Conservation (phyloP, 2,113 vertebrate species). For the Camelus dromedarius region DNA sequence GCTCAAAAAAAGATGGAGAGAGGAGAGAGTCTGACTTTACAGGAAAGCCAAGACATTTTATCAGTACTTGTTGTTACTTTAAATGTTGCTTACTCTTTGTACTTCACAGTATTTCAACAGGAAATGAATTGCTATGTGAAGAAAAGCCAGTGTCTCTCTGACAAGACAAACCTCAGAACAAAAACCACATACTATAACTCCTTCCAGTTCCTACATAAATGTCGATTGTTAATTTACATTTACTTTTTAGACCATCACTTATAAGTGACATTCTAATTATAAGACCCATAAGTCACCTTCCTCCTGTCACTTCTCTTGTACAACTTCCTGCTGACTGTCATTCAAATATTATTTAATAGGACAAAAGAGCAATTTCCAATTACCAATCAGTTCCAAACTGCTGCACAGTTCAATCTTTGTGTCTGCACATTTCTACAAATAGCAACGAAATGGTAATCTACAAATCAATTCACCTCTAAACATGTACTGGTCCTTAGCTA, state of each 20-base stretch:
- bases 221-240: neutral
- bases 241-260: constrained; percentile 60
- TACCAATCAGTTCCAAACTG: constrained; percentile 58
- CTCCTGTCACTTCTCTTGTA: constrained; percentile 18
- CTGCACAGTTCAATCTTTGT: constrained; percentile 15
- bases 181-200: neutral
- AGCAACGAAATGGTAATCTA: constrained; percentile 49
- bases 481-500: neutral
- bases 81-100: neutral
- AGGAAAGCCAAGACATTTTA: neutral
- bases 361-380: constrained; percentile 67
- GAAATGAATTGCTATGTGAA: constrained; percentile 36
- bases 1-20: neutral
- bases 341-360: constrained; percentile 70
- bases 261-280: constrained; percentile 66
- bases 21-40: constrained; percentile 9
- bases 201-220: constrained; percentile 44
- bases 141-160: constrained; percentile 6
- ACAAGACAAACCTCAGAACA: constrained; percentile 53
- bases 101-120: constrained; percentile 32
- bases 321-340: constrained; percentile 59
- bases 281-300: constrained; percentile 59
- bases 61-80: constrained; percentile 10
- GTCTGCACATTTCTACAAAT: constrained; percentile 24
- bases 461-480: constrained; percentile 24